Evolutionary conservation across 1,140 invertebrate genomes (phyloP).

Genomic region (Drosophila melanogaster): DNA sequence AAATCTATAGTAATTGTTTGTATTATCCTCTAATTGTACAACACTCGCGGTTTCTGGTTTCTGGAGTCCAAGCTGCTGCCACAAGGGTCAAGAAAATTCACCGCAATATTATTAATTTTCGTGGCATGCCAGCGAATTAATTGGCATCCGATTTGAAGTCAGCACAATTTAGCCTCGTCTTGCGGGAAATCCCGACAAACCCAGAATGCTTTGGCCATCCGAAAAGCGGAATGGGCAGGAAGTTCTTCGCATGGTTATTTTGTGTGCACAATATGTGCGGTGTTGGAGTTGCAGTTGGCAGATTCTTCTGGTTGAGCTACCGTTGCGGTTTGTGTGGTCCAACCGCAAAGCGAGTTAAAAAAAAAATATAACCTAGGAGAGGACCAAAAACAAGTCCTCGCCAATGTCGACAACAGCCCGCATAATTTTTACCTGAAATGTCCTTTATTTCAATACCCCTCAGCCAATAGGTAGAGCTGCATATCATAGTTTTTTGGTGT

Average conservation of each 20-base stretch:
- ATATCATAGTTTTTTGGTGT: neutral
- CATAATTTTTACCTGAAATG: constrained; percentile 38
- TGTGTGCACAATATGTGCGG: constrained; percentile 3
- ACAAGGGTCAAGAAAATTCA: neutral
- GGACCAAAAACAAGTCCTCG: constrained; percentile 25
- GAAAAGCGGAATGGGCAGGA: neutral
- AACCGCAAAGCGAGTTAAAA: constrained; percentile 49
- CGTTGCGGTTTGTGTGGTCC: constrained; percentile 50
- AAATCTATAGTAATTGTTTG: neutral
- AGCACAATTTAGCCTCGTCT: neutral
- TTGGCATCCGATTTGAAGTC: constrained; percentile 38
- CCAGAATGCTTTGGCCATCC: constrained; percentile 10
- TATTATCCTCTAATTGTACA: constrained; percentile 1
- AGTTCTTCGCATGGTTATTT: constrained; percentile 4
- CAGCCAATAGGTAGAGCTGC: neutral
- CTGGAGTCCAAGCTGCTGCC: constrained; percentile 2
- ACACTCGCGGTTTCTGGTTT: neutral
- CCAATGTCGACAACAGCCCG: constrained; percentile 37
- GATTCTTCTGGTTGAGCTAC: constrained; percentile 53
- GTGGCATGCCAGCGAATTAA: constrained; percentile 23
- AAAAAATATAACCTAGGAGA: constrained; percentile 13
- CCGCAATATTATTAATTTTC: constrained; percentile 37
- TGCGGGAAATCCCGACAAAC: constrained; percentile 1
- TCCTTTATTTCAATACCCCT: constrained; percentile 12
- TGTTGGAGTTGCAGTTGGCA: constrained; percentile 29